Conservation (phyloP, 2,113 vertebrate species). For the Aphelocoma coerulescens region DNA sequence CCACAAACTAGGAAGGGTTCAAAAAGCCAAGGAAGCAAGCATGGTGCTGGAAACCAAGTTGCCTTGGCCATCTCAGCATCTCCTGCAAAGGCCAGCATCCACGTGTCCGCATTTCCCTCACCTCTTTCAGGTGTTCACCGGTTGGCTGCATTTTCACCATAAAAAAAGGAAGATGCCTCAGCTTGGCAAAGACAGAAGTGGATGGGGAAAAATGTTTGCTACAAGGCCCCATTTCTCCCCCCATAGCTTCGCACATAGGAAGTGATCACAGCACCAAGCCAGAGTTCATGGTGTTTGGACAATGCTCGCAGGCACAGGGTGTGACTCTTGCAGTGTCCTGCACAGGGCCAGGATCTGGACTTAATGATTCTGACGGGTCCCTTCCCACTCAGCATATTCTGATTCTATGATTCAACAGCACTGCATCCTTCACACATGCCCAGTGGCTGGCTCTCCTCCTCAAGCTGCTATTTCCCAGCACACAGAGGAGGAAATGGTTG, state of each 20-base stretch:
- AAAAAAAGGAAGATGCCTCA: background rate
- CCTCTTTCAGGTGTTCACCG: background rate
- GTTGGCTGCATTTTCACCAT: background rate
- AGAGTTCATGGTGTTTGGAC: background rate
- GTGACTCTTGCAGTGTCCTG: background rate
- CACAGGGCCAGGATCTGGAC: background rate
- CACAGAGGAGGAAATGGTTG: background rate
- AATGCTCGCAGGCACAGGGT: background rate
- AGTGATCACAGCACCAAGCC: background rate
- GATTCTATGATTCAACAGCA: background rate
- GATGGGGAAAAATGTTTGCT: background rate
- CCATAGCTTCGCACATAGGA: background rate
- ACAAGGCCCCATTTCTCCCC: background rate
- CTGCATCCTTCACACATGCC: background rate
- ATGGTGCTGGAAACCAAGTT: background rate
- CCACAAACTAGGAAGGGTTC: background rate
- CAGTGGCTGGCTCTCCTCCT: background rate
- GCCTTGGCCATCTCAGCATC: background rate
- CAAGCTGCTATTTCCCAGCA: background rate
- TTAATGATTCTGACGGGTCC: background rate
- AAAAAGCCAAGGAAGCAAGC: background rate
- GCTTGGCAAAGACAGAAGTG: background rate
- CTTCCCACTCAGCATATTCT: background rate
- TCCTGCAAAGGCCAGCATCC: background rate
- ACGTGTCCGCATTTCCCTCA: accelerated